Percentiles rank a stretch among this genome's conserved stretches.
These are phyloP conservation scores for Erpetoichthys calabaricus DNA, from an alignment of 2,797 vertebrate species.

Conservation along the genomic window DNA sequence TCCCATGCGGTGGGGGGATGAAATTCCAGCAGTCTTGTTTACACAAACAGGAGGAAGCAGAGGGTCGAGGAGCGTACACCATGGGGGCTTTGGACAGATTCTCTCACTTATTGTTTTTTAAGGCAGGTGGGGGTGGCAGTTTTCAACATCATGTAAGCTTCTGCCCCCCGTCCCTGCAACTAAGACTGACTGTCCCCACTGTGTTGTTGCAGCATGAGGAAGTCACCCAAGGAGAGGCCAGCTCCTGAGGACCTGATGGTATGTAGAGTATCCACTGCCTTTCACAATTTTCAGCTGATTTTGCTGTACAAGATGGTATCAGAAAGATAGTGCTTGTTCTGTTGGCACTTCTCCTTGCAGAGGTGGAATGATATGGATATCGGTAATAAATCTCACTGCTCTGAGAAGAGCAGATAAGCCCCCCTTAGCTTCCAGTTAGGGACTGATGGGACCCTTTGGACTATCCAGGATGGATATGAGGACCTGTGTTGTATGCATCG, in stretches of 20 bases:
- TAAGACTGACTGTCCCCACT: background rate
- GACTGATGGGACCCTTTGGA: too few relatives aligned
- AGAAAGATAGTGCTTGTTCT: background rate
- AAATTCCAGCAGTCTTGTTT: constrained; percentile 70
- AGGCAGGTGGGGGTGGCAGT: constrained; percentile 7
- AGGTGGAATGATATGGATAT: too few relatives aligned
- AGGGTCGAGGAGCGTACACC: constrained; percentile 29
- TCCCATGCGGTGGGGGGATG: constrained; percentile 48
- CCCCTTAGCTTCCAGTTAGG: too few relatives aligned
- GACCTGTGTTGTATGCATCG: too few relatives aligned
- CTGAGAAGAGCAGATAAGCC: too few relatives aligned
- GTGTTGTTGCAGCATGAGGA: constrained; percentile 65
- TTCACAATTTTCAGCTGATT: background rate
- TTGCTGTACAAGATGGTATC: background rate
- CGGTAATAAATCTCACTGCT: too few relatives aligned
- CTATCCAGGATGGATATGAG: too few relatives aligned
- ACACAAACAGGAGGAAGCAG: constrained; percentile 47
- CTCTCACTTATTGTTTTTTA: constrained; percentile 17
- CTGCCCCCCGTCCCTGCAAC: too few relatives aligned
- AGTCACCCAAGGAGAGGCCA: constrained; percentile 86
- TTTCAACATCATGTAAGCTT: background rate
- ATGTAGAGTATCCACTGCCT: constrained; percentile 35
- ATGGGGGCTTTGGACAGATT: constrained; percentile 16
- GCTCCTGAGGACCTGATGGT: constrained; percentile 95
- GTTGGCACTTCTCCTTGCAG: too few relatives aligned